Conservation (phyloP, 2,888 invertebrate species). For the Cosmorhoe ocellata region DNA sequence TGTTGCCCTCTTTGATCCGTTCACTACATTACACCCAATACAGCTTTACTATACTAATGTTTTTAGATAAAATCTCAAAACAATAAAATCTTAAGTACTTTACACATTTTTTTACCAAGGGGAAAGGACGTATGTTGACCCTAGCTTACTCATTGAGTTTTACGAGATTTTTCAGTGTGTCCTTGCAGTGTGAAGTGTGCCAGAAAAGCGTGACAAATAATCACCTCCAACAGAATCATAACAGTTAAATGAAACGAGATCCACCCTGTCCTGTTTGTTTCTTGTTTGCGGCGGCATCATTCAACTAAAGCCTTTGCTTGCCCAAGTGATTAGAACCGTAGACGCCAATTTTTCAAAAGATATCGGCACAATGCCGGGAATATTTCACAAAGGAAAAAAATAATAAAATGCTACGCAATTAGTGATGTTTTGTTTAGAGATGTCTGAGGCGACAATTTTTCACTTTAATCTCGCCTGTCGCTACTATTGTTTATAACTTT, state of each 20-base stretch:
- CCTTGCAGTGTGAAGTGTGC: no score
- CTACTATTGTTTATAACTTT: slow-evolving; percentile 47
- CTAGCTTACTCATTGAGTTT: no score
- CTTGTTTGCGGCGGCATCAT: slow-evolving; percentile 53
- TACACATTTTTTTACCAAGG: no score
- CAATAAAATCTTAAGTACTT: no score
- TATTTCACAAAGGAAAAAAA: slow-evolving; percentile 44
- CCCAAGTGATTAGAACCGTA: slow-evolving; percentile 51
- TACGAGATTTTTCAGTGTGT: no score
- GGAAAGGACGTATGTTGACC: no score
- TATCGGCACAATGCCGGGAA: slow-evolving; percentile 48
- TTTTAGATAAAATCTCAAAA: no score
- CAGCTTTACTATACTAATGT: no score
- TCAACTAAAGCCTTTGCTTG: slow-evolving; percentile 56
- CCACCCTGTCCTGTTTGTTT: slow-evolving; percentile 43
- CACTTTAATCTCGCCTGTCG: slow-evolving; percentile 54
- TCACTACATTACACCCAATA: no score
- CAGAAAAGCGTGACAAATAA: not conserved
- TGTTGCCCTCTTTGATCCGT: no score
- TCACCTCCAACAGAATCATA: not conserved
- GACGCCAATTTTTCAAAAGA: slow-evolving; percentile 54
- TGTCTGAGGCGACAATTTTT: slow-evolving; percentile 49
- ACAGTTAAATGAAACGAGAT: slow-evolving; percentile 2
- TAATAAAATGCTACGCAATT: slow-evolving; percentile 47
- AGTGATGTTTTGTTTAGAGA: slow-evolving; percentile 59